A percentile compares a stretch with the other conserved stretches of the same genome.
phyloP scores from a whole-genome alignment of 2,797 vertebrate species.

The Crocidura indochinensis region DNA sequence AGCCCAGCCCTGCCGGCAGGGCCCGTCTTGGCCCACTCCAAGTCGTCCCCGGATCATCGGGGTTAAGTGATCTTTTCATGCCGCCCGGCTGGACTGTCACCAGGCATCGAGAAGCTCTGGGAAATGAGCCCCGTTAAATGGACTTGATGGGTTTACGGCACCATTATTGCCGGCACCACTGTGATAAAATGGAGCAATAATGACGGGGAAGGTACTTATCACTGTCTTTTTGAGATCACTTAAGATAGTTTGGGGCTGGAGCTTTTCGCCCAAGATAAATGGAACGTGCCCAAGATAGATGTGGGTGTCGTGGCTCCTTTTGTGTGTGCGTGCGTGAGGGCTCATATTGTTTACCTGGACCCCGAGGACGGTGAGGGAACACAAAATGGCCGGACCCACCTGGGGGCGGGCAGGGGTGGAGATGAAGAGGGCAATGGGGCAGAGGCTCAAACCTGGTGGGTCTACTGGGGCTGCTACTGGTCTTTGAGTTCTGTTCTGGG shows the following conservation, averaged over 20 bases:
- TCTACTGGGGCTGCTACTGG: too few relatives aligned
- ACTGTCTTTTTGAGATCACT: slow-evolving; percentile 88
- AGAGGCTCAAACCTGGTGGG: too few relatives aligned
- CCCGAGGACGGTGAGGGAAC: too few relatives aligned
- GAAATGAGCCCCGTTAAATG: slow-evolving; percentile 91
- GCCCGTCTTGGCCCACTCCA: slow-evolving; percentile 89
- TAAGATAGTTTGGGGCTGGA: slow-evolving; percentile 87
- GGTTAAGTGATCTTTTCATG: slow-evolving; percentile 96
- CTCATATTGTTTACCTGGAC: slow-evolving; percentile 39
- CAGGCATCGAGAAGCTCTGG: slow-evolving; percentile 90
- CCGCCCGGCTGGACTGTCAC: slow-evolving; percentile 91
- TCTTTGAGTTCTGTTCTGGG: too few relatives aligned
- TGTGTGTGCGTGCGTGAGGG: slow-evolving; percentile 41
- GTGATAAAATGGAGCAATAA: slow-evolving; percentile 89
- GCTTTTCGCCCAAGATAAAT: slow-evolving; percentile 88
- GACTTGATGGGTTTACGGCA: slow-evolving; percentile 90
- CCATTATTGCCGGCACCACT: slow-evolving; percentile 89
- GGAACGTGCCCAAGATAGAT: slow-evolving; percentile 85
- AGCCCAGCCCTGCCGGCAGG: slow-evolving; percentile 89
- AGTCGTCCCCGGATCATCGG: slow-evolving; percentile 89
- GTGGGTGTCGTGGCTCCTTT: slow-evolving; percentile 46
- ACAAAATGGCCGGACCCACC: too few relatives aligned
- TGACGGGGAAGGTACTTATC: slow-evolving; percentile 90
- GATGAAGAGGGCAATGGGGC: neutral
- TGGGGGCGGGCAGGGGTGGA: neutral